Percentiles rank a stretch among this genome's conserved stretches.
phyloP scores from a whole-genome alignment of 2,888 invertebrate species.

The Chymomyza amoena region DNA sequence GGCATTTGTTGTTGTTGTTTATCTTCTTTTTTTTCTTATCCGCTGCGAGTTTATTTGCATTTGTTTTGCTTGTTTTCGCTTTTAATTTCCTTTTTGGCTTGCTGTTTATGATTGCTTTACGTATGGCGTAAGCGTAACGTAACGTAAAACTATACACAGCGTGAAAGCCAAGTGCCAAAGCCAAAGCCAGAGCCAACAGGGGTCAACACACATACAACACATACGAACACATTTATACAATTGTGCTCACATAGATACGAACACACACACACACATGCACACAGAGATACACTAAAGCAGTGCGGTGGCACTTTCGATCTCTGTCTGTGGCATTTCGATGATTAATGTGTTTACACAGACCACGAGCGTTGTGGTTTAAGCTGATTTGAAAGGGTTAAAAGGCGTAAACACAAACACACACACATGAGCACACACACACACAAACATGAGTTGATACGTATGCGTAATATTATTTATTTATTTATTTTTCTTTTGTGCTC shows the following conservation, averaged over 20 bases:
- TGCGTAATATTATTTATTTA: slow-evolving; percentile 57
- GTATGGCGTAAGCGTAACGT: not conserved
- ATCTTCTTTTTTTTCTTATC: slow-evolving; percentile 8
- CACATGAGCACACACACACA: slow-evolving; percentile 11
- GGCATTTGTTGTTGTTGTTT: not conserved
- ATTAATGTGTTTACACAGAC: slow-evolving; percentile 72
- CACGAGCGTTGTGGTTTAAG: slow-evolving; percentile 68
- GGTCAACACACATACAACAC: not conserved
- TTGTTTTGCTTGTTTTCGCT: slow-evolving; percentile 35
- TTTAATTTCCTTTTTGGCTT: slow-evolving; percentile 63
- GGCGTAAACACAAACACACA: slow-evolving; percentile 60
- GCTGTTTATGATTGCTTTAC: slow-evolving; percentile 53
- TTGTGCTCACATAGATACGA: not conserved
- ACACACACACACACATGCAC: not conserved
- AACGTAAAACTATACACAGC: slow-evolving; percentile 38
- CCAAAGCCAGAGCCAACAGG: not conserved
- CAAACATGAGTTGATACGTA: slow-evolving; percentile 27
- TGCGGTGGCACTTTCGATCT: slow-evolving; percentile 67
- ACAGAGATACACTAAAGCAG: slow-evolving; percentile 7
- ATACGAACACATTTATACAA: not conserved
- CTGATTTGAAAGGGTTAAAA: slow-evolving; percentile 72
- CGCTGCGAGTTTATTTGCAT: slow-evolving; percentile 15
- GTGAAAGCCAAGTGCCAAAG: slow-evolving; percentile 7
- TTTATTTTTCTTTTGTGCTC: slow-evolving; percentile 56
- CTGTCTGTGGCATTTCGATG: slow-evolving; percentile 73